Evolutionary conservation across 2,888 invertebrate genomes (phyloP).

Genomic region (Erebia aethiops): DNA sequence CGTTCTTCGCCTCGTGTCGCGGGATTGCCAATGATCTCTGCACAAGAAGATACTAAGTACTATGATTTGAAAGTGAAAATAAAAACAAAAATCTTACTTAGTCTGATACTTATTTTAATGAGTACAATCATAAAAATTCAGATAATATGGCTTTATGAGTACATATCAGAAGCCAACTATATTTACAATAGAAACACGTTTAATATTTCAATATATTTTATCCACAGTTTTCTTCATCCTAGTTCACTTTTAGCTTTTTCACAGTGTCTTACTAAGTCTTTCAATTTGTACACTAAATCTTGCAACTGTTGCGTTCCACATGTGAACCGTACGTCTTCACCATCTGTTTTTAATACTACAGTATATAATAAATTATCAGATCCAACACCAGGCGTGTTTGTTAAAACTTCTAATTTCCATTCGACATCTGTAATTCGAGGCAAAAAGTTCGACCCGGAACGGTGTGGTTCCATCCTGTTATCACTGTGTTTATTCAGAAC

Average conservation of each 20-base stretch:
- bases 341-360: constrained; percentile 70
- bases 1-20: too few relatives aligned
- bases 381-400: constrained; percentile 67
- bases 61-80: too few relatives aligned
- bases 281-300: constrained; percentile 86
- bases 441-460: constrained; percentile 49
- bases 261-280: constrained; percentile 85
- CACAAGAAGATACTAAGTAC: too few relatives aligned
- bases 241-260: constrained; percentile 77
- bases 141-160: neutral
- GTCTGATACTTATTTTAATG: neutral
- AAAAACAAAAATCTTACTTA: too few relatives aligned
- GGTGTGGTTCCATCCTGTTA: constrained; percentile 39
- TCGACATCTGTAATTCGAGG: constrained; percentile 83
- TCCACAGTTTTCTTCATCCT: constrained; percentile 44
- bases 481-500: neutral
- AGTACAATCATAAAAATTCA: neutral
- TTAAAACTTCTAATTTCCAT: constrained; percentile 84
- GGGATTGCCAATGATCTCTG: too few relatives aligned
- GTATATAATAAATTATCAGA: constrained; percentile 74
- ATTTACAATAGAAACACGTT: constrained; percentile 19
- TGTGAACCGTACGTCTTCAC: constrained; percentile 81
- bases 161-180: constrained; percentile 12
- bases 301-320: constrained; percentile 85
- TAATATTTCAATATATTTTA: too few relatives aligned